Evolutionary conservation across 2,888 invertebrate species (phyloP), one percentile per base, ranked within the genome.

Genomic region (Papilio demoleus): DNA sequence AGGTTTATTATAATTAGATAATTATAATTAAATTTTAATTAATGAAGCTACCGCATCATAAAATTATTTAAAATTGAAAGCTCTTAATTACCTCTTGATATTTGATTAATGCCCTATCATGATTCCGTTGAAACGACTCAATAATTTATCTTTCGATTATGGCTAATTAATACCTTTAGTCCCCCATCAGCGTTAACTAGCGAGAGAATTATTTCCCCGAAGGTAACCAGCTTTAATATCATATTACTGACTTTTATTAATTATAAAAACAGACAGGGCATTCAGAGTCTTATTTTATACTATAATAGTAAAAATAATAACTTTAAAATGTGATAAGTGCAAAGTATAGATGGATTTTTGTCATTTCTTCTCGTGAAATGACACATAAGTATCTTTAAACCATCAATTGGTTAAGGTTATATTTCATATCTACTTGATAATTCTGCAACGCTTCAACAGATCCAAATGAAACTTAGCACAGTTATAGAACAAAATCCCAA

Each of bases 111-210:
- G 17, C 9, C 17, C 53, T 27, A 27, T 27, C 50, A 50, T 50
- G 50, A n/a, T 14, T 27, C 31, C n/a, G 31, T 31, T 56, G n/a
- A 31, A 53, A 56, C 14, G 53, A 31, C n/a, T 56, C 53, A 56
- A 56, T 56, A 56, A 56, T 56, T 56, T 56, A 56, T 56, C 53
- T 31, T 56, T 31, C 53, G 53, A 56, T 56, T 56, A 31, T n/a
- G 53, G 53, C 17, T 56, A 56, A 56, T 56, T 56, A 56, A 56
- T 31, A 56, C 27, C 31, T 56, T 56, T 56, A 17, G n/a, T 9
- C 27, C 53, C 8, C 31, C 31, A 56, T 56, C 53, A 9, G 31
- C 31, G 31, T 9, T 56, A 56, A 56, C 53, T 31, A 56, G 31
- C 17, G 9, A 56, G 27, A 56, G 31, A 56, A 56, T 56, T 56